These are phyloP conservation scores for Drosophila atripex DNA, from an alignment of 2,888 invertebrate genomes.

Conservation along the genomic window DNA sequence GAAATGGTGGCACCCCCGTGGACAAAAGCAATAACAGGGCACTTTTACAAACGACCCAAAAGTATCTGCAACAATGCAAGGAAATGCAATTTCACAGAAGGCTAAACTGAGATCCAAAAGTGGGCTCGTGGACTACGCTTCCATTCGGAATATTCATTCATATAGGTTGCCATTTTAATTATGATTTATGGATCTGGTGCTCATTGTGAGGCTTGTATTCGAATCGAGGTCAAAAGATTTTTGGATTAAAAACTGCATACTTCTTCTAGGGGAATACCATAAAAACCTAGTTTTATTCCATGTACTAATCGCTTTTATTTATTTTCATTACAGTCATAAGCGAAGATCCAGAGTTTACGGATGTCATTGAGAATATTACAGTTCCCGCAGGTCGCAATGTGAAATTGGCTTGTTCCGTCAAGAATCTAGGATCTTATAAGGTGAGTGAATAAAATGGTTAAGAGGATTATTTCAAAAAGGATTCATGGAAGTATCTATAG, in stretches of 20 bases:
- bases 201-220: conserved; percentile 4
- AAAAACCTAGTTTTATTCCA: too few species aligned
- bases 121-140: not conserved
- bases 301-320: not conserved
- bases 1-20: not conserved
- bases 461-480: not conserved
- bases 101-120: conserved; percentile 47
- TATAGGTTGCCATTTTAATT: conserved; percentile 66
- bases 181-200: conserved; percentile 64
- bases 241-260: not conserved
- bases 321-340: conserved; percentile 86
- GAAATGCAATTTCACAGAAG: conserved; percentile 75
- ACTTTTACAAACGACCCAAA: conserved; percentile 33
- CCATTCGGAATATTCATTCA: conserved; percentile 2
- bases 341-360: conserved; percentile 95
- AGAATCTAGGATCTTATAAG: conserved; percentile 84
- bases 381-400: conserved; percentile 87
- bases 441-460: conserved; percentile 66
- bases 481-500: not conserved
- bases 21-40: conserved; percentile 41
- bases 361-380: conserved; percentile 95
- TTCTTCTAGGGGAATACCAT: too few species aligned
- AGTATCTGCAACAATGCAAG: conserved; percentile 51
- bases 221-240: conserved; percentile 12
- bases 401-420: conserved; percentile 84